Evolutionary conservation across 2,888 invertebrate species (phyloP).

Genomic region (Philopedon plagiatum): DNA sequence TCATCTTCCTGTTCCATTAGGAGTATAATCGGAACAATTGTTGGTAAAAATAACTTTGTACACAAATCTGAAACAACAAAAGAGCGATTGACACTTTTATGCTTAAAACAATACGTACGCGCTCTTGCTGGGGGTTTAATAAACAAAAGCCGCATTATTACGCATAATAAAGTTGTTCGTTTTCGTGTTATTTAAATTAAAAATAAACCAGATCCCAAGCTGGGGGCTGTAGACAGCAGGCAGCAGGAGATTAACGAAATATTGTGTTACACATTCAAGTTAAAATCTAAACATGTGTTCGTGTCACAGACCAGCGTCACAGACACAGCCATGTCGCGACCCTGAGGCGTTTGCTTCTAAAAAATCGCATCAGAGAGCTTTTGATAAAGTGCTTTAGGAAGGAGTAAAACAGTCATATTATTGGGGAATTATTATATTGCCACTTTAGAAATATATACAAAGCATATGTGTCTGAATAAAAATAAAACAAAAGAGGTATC

Average conservation of each 20-base stretch:
- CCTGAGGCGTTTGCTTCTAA: conserved; percentile 26
- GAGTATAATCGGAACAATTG: too few species aligned
- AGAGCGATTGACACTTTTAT: conserved; percentile 27
- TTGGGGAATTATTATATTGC: too few species aligned
- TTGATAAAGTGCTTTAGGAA: conserved; percentile 5
- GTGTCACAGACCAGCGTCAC: conserved; percentile 49
- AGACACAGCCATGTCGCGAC: conserved; percentile 24
- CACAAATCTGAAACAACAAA: conserved; percentile 11
- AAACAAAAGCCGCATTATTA: conserved; percentile 37
- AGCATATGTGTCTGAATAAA: too few species aligned
- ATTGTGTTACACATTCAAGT: conserved; percentile 60
- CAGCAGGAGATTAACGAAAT: conserved; percentile 63
- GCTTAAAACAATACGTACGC: conserved; percentile 1
- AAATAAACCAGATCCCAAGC: conserved; percentile 57
- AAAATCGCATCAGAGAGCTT: conserved; percentile 27
- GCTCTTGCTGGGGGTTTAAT: conserved; percentile 28
- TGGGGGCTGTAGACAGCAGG: conserved; percentile 56
- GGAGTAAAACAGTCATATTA: too few species aligned
- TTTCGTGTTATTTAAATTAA: conserved; percentile 47
- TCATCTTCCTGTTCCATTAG: too few species aligned
- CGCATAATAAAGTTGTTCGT: conserved; percentile 26
- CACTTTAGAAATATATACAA: too few species aligned
- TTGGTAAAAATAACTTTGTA: too few species aligned
- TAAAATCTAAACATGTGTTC: conserved; percentile 59
- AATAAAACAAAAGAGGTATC: too few species aligned